Percentiles rank a stretch among this genome's conserved stretches.
These are phyloP conservation scores for Saccostrea glomerata DNA, from an alignment of 1,140 invertebrate genomes.

Conservation along the genomic window DNA sequence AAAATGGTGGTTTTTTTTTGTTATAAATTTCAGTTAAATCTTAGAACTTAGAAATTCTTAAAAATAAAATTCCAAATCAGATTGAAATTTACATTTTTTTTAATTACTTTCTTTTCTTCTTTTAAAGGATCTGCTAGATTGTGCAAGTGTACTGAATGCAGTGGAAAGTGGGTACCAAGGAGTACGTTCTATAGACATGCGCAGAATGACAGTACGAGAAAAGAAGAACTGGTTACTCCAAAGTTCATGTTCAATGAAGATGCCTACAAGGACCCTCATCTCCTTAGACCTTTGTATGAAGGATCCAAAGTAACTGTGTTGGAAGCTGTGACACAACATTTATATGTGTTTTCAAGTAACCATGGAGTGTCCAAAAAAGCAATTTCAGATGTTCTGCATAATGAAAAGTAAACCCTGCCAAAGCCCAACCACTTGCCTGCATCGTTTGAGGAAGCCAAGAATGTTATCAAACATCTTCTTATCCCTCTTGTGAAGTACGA, in stretches of 20 bases:
- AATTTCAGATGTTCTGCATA: constrained; percentile 3
- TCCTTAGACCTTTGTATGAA: not conserved
- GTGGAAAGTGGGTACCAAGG: not conserved
- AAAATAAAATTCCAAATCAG: no score
- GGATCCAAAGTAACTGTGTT: not conserved
- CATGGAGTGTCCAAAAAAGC: constrained; percentile 21
- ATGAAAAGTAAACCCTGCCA: not conserved
- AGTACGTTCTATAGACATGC: not conserved
- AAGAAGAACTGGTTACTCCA: not conserved
- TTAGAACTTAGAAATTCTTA: no score
- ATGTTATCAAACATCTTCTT: not conserved
- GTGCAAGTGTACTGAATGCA: not conserved
- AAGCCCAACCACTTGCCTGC: not conserved
- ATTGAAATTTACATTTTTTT: no score
- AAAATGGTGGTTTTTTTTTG: no score
- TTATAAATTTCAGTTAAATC: no score
- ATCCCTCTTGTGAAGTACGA: constrained; percentile 14
- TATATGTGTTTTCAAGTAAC: constrained; percentile 7
- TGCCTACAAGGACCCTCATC: not conserved
- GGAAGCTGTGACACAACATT: constrained; percentile 7
- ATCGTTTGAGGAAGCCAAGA: constrained; percentile 14
- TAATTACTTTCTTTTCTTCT: no score
- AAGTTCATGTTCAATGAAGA: not conserved
- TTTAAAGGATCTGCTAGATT: not conserved
- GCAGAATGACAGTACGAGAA: not conserved